Evolutionary conservation across 2,797 vertebrate species (phyloP).

Genomic region (Ambastaia sidthimunki): DNA sequence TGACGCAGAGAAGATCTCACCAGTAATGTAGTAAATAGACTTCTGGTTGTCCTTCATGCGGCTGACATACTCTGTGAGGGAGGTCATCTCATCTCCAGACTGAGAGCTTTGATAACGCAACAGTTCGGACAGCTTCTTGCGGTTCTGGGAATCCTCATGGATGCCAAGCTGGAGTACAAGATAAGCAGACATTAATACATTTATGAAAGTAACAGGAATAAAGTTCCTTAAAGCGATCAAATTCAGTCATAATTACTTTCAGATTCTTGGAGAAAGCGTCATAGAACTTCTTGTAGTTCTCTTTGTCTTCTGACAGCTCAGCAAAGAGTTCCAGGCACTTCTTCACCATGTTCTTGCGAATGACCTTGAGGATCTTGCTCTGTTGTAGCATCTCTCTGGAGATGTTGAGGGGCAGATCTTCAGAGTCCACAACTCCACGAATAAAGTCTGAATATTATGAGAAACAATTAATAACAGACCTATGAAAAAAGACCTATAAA

Average conservation of each 20-base stretch:
- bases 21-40: conserved; percentile 95
- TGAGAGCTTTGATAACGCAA: conserved; percentile 91
- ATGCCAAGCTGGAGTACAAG: conserved; percentile 84
- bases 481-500: too few relatives aligned
- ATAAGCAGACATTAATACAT: not conserved
- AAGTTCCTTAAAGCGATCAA: not conserved
- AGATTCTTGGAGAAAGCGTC: conserved; percentile 95
- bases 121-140: conserved; percentile 90
- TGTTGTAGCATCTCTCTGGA: conserved; percentile 97
- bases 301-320: conserved; percentile 91
- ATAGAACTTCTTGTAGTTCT: conserved; percentile 96
- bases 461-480: too few relatives aligned
- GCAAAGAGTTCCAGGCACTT: conserved; percentile 93
- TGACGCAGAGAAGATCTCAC: conserved; percentile 66
- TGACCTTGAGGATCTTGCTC: conserved; percentile 98
- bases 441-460: conserved; percentile 82
- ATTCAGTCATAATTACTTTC: conserved; percentile 78
- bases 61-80: conserved; percentile 88
- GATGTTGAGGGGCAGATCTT: conserved; percentile 93
- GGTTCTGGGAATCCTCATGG: conserved; percentile 93
- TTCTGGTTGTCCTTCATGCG: conserved; percentile 97
- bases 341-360: conserved; percentile 94
- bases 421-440: conserved; percentile 90
- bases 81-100: conserved; percentile 89
- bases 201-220: not conserved